A percentile compares a stretch with the other conserved stretches of the same genome.
phyloP scores from a whole-genome alignment of 2,113 vertebrate genomes.

The Clarias batrachus region DNA sequence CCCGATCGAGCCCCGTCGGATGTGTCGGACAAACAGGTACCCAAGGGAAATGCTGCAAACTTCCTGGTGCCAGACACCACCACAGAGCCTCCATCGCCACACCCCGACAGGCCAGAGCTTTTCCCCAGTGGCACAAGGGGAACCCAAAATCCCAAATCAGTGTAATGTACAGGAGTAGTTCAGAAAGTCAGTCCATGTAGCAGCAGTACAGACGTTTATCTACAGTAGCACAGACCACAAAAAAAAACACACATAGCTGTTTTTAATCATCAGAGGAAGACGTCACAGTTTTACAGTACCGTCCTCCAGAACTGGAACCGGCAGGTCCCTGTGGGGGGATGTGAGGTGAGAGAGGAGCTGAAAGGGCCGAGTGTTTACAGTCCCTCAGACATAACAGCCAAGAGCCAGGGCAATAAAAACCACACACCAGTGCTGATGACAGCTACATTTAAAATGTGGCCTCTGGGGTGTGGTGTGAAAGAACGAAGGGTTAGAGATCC shows the following conservation, averaged over 20 bases:
- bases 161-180: not conserved
- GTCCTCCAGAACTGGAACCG: not conserved
- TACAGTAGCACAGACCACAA: not conserved
- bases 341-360: not conserved
- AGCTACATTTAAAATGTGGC: constrained; percentile 67
- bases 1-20: no score
- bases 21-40: no score
- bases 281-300: not conserved
- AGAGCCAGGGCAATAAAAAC: constrained; percentile 62
- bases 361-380: constrained; percentile 47
- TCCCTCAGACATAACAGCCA: constrained; percentile 55
- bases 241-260: not conserved
- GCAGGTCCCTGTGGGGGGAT: not conserved
- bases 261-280: not conserved
- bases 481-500: constrained; percentile 42
- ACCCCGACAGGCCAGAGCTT: no score
- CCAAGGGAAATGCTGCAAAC: no score
- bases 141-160: no score
- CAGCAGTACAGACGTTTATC: not conserved
- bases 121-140: no score
- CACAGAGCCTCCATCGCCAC: no score
- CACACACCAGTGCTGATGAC: constrained; percentile 59
- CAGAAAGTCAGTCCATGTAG: not conserved
- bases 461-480: constrained; percentile 59
- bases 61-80: no score